Conservation (phyloP, 92 coral and sea anemone genomes). For the Meandrina meandrites region DNA sequence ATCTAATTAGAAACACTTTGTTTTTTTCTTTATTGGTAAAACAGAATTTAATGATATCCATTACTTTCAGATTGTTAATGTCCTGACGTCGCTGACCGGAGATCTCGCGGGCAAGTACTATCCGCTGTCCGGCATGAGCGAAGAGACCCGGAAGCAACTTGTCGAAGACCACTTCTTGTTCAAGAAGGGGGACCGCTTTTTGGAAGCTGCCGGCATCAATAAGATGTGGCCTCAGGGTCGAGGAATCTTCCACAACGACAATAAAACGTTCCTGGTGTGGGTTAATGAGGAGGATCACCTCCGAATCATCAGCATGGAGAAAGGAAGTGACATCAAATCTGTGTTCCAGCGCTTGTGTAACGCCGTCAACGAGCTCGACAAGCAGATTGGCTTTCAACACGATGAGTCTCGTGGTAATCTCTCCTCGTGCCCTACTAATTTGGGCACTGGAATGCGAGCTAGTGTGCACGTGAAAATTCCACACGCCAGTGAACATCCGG, state of each 20-base stretch:
- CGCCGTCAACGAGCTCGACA: conserved; percentile 87
- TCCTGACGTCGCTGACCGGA: conserved; percentile 65
- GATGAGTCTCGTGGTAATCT: conserved; percentile 79
- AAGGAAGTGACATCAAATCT: conserved; percentile 87
- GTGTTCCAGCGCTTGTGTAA: conserved; percentile 79
- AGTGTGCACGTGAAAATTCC: conserved; percentile 96
- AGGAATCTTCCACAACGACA: conserved; percentile 91
- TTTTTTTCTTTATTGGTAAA: too few species aligned
- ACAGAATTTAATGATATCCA: too few species aligned
- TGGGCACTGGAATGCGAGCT: conserved; percentile 95
- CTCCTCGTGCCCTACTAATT: conserved; percentile 90
- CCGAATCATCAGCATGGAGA: conserved; percentile 95
- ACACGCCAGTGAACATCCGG: conserved; percentile 75
- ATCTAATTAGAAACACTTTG: background rate
- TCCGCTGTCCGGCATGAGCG: conserved; percentile 83
- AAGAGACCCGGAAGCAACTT: conserved; percentile 64
- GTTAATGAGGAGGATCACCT: conserved; percentile 95
- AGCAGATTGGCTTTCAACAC: conserved; percentile 78
- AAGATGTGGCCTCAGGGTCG: conserved; percentile 93
- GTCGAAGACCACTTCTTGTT: conserved; percentile 82
- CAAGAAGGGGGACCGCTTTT: conserved; percentile 84
- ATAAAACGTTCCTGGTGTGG: conserved; percentile 94
- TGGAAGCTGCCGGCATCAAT: conserved; percentile 85
- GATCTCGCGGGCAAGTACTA: conserved; percentile 76
- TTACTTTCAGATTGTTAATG: conserved; percentile 59